Evolutionary conservation across 2,797 vertebrate genomes (phyloP).

Genomic region (Enoplosus armatus): DNA sequence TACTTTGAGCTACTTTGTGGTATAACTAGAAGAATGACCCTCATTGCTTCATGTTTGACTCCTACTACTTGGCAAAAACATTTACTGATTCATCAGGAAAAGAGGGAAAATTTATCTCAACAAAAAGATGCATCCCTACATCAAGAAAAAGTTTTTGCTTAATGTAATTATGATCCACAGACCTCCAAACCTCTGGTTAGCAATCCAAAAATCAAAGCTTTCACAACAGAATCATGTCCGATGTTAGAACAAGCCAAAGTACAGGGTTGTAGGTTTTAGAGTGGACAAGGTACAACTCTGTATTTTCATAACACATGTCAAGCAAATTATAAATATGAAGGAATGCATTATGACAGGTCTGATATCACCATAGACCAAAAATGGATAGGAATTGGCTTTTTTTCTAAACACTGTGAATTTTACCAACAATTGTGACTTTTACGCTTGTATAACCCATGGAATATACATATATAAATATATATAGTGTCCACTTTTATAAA

Average conservation of each 20-base stretch:
- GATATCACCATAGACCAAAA: slow-evolving; percentile 25
- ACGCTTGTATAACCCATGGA: slow-evolving; percentile 59
- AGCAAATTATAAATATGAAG: slow-evolving; percentile 32
- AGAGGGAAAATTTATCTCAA: slow-evolving; percentile 1
- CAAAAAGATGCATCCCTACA: slow-evolving; percentile 1
- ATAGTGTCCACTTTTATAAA: slow-evolving; percentile 77
- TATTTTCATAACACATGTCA: slow-evolving; percentile 27
- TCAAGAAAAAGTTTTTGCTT: neutral
- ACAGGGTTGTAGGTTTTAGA: slow-evolving; percentile 23
- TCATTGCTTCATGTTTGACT: slow-evolving; percentile 15
- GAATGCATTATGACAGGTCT: slow-evolving; percentile 31
- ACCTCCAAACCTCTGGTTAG: neutral
- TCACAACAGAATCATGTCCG: neutral
- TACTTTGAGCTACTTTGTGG: slow-evolving; percentile 28
- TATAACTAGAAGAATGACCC: slow-evolving; percentile 24
- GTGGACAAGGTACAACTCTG: slow-evolving; percentile 22
- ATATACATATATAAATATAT: slow-evolving; percentile 38
- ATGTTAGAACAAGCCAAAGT: slow-evolving; percentile 26
- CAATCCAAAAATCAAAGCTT: slow-evolving; percentile 4
- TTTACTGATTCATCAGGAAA: slow-evolving; percentile 4
- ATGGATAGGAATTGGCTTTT: slow-evolving; percentile 16
- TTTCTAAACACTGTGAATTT: slow-evolving; percentile 76
- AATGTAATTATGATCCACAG: neutral
- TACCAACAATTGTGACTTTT: slow-evolving; percentile 41
- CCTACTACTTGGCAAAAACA: neutral